phyloP scores from a whole-genome alignment of 2,113 vertebrate species.

The Chionomys nivalis region DNA sequence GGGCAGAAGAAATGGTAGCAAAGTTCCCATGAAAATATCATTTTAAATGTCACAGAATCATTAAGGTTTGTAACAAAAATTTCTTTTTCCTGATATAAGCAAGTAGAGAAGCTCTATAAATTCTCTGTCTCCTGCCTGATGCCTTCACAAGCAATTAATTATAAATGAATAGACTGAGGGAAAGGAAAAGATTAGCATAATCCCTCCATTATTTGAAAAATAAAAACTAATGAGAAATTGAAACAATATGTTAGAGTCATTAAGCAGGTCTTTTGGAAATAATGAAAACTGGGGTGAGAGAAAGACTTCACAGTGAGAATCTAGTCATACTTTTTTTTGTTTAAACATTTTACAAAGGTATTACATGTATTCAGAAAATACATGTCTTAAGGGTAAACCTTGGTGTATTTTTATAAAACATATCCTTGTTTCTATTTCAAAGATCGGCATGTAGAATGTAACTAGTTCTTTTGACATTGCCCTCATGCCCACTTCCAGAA shows the following conservation, averaged over 20 bases:
- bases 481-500: neutral
- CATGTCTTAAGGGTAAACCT: neutral
- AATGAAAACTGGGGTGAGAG: slow-evolving; percentile 53
- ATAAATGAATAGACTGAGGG: slow-evolving; percentile 31
- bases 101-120: slow-evolving; percentile 52
- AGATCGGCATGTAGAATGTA: neutral
- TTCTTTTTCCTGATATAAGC: slow-evolving; percentile 62
- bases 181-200: slow-evolving; percentile 56
- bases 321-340: neutral
- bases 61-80: slow-evolving; percentile 60
- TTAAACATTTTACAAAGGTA: slow-evolving; percentile 9
- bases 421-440: neutral
- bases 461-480: neutral
- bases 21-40: slow-evolving; percentile 63
- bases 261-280: slow-evolving; percentile 60
- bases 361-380: neutral
- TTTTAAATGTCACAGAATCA: slow-evolving; percentile 69
- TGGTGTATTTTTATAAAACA: neutral
- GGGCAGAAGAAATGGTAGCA: slow-evolving; percentile 53
- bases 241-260: slow-evolving; percentile 59
- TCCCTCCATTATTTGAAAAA: slow-evolving; percentile 59
- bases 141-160: slow-evolving; percentile 51
- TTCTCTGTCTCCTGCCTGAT: slow-evolving; percentile 43
- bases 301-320: slow-evolving; percentile 40
- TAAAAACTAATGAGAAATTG: slow-evolving; percentile 53